phyloP scores from a whole-genome alignment of 1,140 invertebrate genomes.

The Euura saliciscinereae region DNA sequence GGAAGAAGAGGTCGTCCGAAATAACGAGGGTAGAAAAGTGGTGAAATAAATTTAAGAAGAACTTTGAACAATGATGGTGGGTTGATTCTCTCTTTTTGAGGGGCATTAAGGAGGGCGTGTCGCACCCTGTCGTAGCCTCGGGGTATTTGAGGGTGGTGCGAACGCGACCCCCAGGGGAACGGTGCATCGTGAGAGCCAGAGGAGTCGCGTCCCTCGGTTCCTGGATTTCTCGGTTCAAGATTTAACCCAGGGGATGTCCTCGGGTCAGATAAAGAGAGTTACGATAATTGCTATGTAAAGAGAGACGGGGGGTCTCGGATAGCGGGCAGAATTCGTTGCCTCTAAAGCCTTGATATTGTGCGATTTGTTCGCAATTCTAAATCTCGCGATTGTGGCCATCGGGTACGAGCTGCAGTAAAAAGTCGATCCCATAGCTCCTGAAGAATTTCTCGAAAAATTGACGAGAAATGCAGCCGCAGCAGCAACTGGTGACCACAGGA shows the following conservation, averaged over 20 bases:
- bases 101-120: background rate
- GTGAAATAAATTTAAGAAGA: constrained; percentile 6
- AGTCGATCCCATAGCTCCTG: background rate
- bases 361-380: background rate
- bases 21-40: background rate
- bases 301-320: background rate
- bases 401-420: background rate
- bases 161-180: background rate
- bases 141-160: background rate
- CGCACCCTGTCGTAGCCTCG: background rate
- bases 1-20: too few relatives aligned
- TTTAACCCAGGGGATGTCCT: background rate
- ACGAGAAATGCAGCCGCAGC: background rate
- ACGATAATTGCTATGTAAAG: constrained; percentile 7
- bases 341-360: background rate
- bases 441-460: background rate
- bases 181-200: background rate
- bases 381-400: background rate
- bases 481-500: background rate
- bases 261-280: background rate
- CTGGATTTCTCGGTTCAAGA: background rate
- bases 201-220: background rate
- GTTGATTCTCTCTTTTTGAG: background rate
- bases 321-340: background rate
- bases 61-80: background rate